phyloP scores from a whole-genome alignment of 2,888 invertebrate species.

The Celastrina argiolus region DNA sequence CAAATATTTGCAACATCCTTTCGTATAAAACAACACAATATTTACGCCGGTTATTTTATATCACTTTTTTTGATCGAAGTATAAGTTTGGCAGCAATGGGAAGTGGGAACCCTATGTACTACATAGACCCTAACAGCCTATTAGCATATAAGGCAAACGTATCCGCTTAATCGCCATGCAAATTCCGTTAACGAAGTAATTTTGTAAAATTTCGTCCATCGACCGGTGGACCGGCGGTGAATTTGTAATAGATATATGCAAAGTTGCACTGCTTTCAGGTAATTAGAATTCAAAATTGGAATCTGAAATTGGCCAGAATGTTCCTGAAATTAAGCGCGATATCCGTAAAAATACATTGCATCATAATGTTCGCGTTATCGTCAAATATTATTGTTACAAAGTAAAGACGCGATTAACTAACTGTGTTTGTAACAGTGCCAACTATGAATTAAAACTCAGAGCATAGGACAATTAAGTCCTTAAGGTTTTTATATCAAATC shows the following conservation, averaged over 20 bases:
- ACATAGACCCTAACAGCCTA: constrained; percentile 5
- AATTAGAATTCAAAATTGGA: neutral
- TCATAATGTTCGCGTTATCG: neutral
- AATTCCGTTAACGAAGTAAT: constrained; percentile 16
- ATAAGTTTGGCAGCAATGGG: neutral
- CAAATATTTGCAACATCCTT: too few relatives aligned
- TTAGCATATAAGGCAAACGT: constrained; percentile 1
- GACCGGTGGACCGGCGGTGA: neutral
- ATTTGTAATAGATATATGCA: constrained; percentile 6
- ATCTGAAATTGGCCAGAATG: neutral
- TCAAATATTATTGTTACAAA: neutral
- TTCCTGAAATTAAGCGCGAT: neutral
- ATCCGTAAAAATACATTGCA: neutral
- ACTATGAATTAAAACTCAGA: too few relatives aligned
- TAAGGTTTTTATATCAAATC: too few relatives aligned
- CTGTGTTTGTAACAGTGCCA: too few relatives aligned
- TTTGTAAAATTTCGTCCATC: constrained; percentile 6
- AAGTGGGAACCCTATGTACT: neutral
- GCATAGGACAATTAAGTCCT: too few relatives aligned
- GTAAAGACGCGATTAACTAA: neutral
- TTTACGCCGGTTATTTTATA: too few relatives aligned
- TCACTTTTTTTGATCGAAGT: too few relatives aligned
- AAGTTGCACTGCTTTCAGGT: constrained; percentile 6
- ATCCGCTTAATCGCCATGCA: constrained; percentile 8
- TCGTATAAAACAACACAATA: too few relatives aligned